These are phyloP conservation scores for Protodeltote pygarga DNA, from an alignment of 2,888 invertebrate genomes.

Conservation along the genomic window DNA sequence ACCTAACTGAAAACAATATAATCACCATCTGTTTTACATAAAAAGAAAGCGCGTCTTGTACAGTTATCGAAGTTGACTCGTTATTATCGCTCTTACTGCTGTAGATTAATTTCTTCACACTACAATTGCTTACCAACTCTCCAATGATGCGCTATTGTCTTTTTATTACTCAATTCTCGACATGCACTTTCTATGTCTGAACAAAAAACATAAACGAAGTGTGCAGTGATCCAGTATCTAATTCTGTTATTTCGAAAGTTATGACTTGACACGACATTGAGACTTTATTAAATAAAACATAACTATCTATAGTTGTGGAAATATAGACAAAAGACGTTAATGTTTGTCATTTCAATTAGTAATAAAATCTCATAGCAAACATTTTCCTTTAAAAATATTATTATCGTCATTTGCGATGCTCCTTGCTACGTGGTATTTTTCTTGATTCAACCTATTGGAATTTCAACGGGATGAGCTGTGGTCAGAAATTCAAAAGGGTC, in stretches of 20 bases:
- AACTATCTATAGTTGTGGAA: not conserved
- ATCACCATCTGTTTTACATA: conserved; percentile 48
- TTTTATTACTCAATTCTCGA: conserved; percentile 51
- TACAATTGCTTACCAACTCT: conserved; percentile 54
- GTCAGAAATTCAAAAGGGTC: conserved; percentile 62
- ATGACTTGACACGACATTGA: conserved; percentile 30
- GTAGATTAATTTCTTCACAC: conserved; percentile 63
- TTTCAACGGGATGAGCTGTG: conserved; percentile 58
- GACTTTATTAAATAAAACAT: not conserved
- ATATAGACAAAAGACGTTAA: not conserved
- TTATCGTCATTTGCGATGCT: conserved; percentile 5
- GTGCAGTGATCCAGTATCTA: conserved; percentile 39
- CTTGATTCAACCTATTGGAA: conserved; percentile 70
- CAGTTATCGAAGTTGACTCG: conserved; percentile 51
- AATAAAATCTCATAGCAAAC: too few species aligned
- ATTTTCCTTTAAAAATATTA: conserved; percentile 1
- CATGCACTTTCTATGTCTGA: conserved; percentile 63
- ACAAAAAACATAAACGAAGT: conserved; percentile 34
- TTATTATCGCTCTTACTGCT: conserved; percentile 62
- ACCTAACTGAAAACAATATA: conserved; percentile 44
- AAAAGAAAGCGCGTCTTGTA: conserved; percentile 64
- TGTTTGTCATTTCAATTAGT: too few species aligned
- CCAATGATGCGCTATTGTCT: conserved; percentile 65
- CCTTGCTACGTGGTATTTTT: conserved; percentile 39
- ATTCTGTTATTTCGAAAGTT: conserved; percentile 42